phyloP scores from a whole-genome alignment of 2,888 invertebrate species.

The Drosophila birchii region DNA sequence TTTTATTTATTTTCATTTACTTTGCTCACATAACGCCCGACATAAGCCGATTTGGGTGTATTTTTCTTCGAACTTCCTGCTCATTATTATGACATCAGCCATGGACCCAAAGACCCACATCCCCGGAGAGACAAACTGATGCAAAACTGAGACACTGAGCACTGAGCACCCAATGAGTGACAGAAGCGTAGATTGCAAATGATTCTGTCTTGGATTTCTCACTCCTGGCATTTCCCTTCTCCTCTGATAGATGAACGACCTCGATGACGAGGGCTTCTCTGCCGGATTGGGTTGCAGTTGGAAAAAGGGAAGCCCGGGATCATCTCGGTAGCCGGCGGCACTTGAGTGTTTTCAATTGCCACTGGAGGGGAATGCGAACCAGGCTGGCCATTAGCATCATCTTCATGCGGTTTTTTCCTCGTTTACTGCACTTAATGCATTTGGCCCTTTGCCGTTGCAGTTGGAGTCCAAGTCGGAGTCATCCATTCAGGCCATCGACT shows the following conservation, averaged over 20 bases:
- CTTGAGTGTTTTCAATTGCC: slow-evolving; percentile 77
- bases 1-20: slow-evolving; percentile 3
- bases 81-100: slow-evolving; percentile 62
- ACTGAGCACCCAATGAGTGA: slow-evolving; percentile 26
- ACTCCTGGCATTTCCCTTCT: slow-evolving; percentile 34
- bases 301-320: slow-evolving; percentile 60
- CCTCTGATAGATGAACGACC: slow-evolving; percentile 72
- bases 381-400: slow-evolving; percentile 48
- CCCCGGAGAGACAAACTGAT: slow-evolving; percentile 4
- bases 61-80: slow-evolving; percentile 67
- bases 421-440: slow-evolving; percentile 65
- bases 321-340: slow-evolving; percentile 54
- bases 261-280: slow-evolving; percentile 54
- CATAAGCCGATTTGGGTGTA: slow-evolving; percentile 71
- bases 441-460: slow-evolving; percentile 46
- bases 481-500: slow-evolving; percentile 51
- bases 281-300: slow-evolving; percentile 58
- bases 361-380: slow-evolving; percentile 50
- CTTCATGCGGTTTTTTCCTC: slow-evolving; percentile 25
- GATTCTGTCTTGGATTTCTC: slow-evolving; percentile 6
- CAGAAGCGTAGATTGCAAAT: slow-evolving; percentile 32
- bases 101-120: slow-evolving; percentile 38
- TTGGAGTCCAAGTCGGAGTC: slow-evolving; percentile 8
- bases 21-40: slow-evolving; percentile 58
- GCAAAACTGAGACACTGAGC: slow-evolving; percentile 23